Evolutionary conservation across 2,113 vertebrate species (phyloP), one percentile per base, ranked within the genome.

Genomic region (Salvelinus alpinus): DNA sequence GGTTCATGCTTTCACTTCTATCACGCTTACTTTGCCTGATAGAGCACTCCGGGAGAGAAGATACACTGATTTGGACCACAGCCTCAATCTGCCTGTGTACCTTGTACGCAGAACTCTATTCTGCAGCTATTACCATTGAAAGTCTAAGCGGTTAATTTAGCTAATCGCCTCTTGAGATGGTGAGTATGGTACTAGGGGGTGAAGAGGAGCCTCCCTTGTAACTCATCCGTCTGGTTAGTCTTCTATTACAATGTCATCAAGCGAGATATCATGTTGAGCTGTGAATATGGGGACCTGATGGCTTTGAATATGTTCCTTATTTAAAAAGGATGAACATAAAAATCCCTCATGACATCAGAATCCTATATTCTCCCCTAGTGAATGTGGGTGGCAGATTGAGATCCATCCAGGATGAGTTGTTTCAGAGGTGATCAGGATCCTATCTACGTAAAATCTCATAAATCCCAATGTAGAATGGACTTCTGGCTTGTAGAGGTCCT

Each of bases 211-310:
- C 86, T 78, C 76, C 16, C 57, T 85, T 69, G 68, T 74, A 77
- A 88, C 86, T 82, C 80, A 84, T 83, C 80, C 5, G 57, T 82
- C 87, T 84, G 86, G 82, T 88, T 91, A 82, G 69, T 62, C 59
- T 31, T 74, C 22, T 27, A 5, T 71, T 20, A 27, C 76, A 7
- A 72, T 75, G 72, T 83, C 72, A 71, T 24, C 64, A 65, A 65
- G 22, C 24, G 0, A 16, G 25, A 29, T 65, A 9, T 24, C n/a
- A 24, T n/a, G 22, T 64, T 64, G 11, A 24, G 9, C n/a, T 0
- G 38, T 38, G 38, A 38, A 38, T n/a, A 5, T 51, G 48, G 4
- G 48, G 48, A 38, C 38, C 38, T 9, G 8, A 9, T 38, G 2
- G 38, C 38, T 38, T 38, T 38, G 34, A 9, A 9, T 9, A 0